Evolutionary conservation across 1,140 invertebrate genomes (phyloP).

Genomic region (Drosophila gunungcola): DNA sequence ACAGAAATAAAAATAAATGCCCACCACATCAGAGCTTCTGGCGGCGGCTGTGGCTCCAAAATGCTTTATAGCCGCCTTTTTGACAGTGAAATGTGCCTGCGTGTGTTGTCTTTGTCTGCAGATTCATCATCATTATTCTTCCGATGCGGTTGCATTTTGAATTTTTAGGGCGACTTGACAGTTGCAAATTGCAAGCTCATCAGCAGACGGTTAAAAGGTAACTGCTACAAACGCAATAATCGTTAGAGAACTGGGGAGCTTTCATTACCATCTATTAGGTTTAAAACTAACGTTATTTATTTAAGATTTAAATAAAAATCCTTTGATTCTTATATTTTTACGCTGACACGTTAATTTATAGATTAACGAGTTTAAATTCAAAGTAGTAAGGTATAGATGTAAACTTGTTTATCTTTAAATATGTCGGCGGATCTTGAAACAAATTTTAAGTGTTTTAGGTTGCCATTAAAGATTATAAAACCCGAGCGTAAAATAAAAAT

Average conservation of each 20-base stretch:
- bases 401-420: too few species aligned
- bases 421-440: too few species aligned
- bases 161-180: conserved; percentile 67
- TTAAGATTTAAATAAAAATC: too few species aligned
- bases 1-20: conserved; percentile 53
- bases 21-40: conserved; percentile 35
- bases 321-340: too few species aligned
- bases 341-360: too few species aligned
- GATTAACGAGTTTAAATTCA: too few species aligned
- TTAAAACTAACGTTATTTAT: not conserved
- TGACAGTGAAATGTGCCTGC: conserved; percentile 78
- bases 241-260: conserved; percentile 11
- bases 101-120: conserved; percentile 59
- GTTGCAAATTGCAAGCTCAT: conserved; percentile 66
- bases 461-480: too few species aligned
- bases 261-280: not conserved
- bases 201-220: conserved; percentile 25
- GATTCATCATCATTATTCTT: conserved; percentile 82
- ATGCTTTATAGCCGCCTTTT: conserved; percentile 70
- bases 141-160: conserved; percentile 58
- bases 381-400: too few species aligned
- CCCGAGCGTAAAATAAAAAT: too few species aligned
- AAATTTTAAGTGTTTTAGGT: too few species aligned
- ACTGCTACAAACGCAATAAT: conserved; percentile 22
- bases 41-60: conserved; percentile 26